Evolutionary conservation across 2,888 invertebrate species (phyloP), one percentile per base, ranked within the genome.

Genomic region (Acleris emargana): DNA sequence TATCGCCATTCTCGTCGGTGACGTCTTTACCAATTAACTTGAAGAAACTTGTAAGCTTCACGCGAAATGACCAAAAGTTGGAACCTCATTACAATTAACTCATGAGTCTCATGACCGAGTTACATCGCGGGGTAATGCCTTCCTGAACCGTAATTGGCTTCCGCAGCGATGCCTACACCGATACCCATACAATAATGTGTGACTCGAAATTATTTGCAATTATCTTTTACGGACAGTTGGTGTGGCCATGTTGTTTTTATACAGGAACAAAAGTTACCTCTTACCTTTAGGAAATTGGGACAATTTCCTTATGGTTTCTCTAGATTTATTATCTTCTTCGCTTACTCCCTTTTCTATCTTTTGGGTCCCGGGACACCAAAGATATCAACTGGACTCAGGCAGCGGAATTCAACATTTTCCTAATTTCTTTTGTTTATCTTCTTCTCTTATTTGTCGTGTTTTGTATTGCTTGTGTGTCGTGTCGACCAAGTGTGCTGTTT

Each of bases 201-300:
- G 72, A 72, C 69, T 72, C 71, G 67, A 73, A 74, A 78, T 76
- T 76, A 76, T 73, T 70, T 68, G 69, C 69, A 73, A 72, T 76
- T 69, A 70, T 72, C 70, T 72, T 75, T 38, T 72, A 63, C 57
- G 68, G 59, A 25, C 58, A 17, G 47, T 54, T 17, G 59, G 18
- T 54, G 66, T 67, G 70, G 55, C 70, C 68, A 67, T 22, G 42
- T 1, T 11, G 9, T n/a, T 57, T 28, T 43, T 25, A 9, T 47
- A 45, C 13, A 25, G 25, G 28, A n/a, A 42, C 18, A 54, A 7
- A 25, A 16, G n/a, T 45, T 45, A 45, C 45, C 38, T 38, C 38
- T 38, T 38, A 38, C 38, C 38, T 38, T 38, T 38, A 1, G 13
- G 38, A 38, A 13, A 38, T 38, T 38, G 38, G 7, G 13, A 38